Base-by-base conservation (phyloP, 2,797 vertebrate species). In the Acanthurus leucopareius region DNA sequence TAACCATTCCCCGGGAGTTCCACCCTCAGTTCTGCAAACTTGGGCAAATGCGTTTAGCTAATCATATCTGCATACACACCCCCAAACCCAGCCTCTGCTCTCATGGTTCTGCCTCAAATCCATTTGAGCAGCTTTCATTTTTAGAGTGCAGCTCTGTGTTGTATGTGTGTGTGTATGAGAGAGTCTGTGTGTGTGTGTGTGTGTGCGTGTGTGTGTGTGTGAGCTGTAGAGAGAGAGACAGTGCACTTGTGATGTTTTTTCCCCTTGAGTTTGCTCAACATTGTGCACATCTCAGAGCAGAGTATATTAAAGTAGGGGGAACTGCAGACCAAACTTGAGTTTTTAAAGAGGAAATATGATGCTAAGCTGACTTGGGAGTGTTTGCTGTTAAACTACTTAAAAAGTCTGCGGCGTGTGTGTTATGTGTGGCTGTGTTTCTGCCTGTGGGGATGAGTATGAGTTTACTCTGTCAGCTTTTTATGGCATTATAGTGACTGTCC, bases 61-160 rank as follows among this genome's bases (percentile, higher is more conserved):
- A 91, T 91, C 88, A 83, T 83, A 90, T 88, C 79, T 84, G 68
- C 82, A 85, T 77, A 80, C 79, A 86, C 75, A 47, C 81, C 80
- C 89, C 68, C 77, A 80, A 88, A 83, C 79, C 45, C 81, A 78
- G 81, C 88, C 78, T 83, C 84, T 75, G 78, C 83, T 77, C 80
- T 75, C 77, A 83, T 77, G 72, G 84, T 89, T 92, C 83, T 87
- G 89, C 90, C 81, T 87, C 80, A 91, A 93, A 93, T 94, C 92
- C 90, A 89, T 91, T 93, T 92, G 78, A 91, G 89, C 79, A 88
- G 89, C 84, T 92, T 92, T 90, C 83, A 91, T 88, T 90, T 91
- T 86, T 77, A 79, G 84, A 84, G 87, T 89, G 86, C 82, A 68
- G 71, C 83, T 87, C 84, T 82, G 48, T 70, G 35, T 49, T 49